phyloP scores from a whole-genome alignment of 2,888 invertebrate genomes.

The Lasioglossum oenotherae region DNA sequence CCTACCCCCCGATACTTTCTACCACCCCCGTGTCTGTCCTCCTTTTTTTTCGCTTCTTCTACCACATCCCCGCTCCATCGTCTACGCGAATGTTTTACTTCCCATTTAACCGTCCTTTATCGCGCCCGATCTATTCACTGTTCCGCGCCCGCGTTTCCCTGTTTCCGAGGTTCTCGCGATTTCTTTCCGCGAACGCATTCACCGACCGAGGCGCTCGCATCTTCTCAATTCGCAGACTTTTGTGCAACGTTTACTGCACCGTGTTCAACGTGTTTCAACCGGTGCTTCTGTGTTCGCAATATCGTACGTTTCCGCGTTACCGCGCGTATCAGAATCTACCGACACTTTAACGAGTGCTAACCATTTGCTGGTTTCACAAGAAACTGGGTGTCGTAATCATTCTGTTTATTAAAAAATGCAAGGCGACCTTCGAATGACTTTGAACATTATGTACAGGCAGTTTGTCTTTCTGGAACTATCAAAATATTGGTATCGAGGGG shows the following conservation, averaged over 20 bases:
- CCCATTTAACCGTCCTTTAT: conserved; percentile 45
- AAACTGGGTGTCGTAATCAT: not conserved
- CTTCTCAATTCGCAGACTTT: conserved; percentile 15
- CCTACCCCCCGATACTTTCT: conserved; percentile 36
- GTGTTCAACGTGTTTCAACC: not conserved
- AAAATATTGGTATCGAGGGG: not conserved
- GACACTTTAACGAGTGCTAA: not conserved
- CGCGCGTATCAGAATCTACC: not conserved
- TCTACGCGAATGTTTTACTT: conserved; percentile 43
- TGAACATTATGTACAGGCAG: not conserved
- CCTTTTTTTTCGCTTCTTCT: not conserved
- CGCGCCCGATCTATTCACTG: conserved; percentile 28
- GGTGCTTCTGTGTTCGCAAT: not conserved
- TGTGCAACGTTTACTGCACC: conserved; percentile 21
- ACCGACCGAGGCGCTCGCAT: not conserved
- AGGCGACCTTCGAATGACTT: not conserved
- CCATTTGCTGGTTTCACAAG: not conserved
- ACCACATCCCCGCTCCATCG: not conserved
- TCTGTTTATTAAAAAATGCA: not conserved
- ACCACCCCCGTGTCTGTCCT: not conserved
- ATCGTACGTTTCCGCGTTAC: conserved; percentile 8
- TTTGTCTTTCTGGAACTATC: not conserved
- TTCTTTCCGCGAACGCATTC: conserved; percentile 20
- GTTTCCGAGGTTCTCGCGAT: conserved; percentile 2
- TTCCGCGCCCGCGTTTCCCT: not conserved